phyloP scores from a whole-genome alignment of 2,113 vertebrate species.

The Abramis brama region DNA sequence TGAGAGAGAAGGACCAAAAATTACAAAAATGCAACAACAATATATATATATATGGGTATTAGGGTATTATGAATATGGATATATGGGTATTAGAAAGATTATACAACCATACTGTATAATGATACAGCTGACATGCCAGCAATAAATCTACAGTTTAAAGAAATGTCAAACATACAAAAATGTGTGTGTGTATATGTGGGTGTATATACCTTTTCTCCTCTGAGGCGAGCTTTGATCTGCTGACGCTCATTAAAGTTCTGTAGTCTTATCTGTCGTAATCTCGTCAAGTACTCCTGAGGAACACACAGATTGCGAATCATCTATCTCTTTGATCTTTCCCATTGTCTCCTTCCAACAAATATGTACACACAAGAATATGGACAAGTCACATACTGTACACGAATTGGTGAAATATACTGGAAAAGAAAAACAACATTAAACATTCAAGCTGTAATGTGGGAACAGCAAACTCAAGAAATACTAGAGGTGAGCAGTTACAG shows the following conservation, averaged over 20 bases:
- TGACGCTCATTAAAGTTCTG: slow-evolving; percentile 98
- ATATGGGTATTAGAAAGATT: background rate
- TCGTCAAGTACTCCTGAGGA: slow-evolving; percentile 89
- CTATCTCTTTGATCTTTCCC: background rate
- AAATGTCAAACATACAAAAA: background rate
- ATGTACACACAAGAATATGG: background rate
- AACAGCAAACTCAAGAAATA: background rate
- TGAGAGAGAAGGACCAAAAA: slow-evolving; percentile 50
- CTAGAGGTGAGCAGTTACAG: background rate
- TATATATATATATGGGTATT: too few species aligned
- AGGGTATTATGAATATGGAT: too few species aligned
- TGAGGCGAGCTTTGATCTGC: slow-evolving; percentile 92
- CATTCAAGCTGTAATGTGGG: background rate
- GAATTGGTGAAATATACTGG: background rate
- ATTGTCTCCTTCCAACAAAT: background rate
- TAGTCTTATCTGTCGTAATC: slow-evolving; percentile 91
- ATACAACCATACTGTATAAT: background rate
- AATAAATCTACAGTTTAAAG: background rate
- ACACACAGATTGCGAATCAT: slow-evolving; percentile 3
- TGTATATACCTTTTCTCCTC: slow-evolving; percentile 84
- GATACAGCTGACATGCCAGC: background rate
- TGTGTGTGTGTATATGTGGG: background rate
- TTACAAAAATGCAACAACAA: background rate
- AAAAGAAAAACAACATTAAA: background rate
- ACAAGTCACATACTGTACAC: background rate